Evolutionary conservation across 2,888 invertebrate species (phyloP).

Genomic region (Macrophya alboannulata): DNA sequence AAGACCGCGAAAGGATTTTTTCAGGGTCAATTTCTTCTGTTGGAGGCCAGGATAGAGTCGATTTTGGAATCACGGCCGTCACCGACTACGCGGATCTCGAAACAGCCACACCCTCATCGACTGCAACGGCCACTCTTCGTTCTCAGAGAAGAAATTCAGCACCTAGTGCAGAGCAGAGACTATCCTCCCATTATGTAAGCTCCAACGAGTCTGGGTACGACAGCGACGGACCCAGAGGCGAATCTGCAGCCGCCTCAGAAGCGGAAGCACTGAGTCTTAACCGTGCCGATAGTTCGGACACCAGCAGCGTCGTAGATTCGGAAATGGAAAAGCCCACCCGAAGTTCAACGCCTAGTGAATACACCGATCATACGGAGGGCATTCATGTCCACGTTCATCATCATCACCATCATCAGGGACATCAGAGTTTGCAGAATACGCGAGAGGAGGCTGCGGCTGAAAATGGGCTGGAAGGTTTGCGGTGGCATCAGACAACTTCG

Average conservation of each 20-base stretch:
- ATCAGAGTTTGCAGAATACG: constrained; percentile 57
- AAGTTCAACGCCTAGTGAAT: constrained; percentile 75
- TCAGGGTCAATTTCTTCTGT: constrained; percentile 50
- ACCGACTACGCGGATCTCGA: constrained; percentile 68
- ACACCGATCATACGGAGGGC: constrained; percentile 66
- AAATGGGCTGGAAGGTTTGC: constrained; percentile 70
- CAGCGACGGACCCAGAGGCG: constrained; percentile 85
- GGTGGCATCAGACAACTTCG: constrained; percentile 76
- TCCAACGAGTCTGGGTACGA: constrained; percentile 93
- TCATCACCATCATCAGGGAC: constrained; percentile 58
- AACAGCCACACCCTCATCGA: constrained; percentile 61
- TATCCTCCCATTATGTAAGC: constrained; percentile 86
- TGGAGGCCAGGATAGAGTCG: constrained; percentile 63
- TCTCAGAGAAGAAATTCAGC: constrained; percentile 74
- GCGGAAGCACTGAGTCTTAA: constrained; percentile 73
- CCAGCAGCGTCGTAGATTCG: constrained; percentile 78
- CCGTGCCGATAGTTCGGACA: constrained; percentile 75
- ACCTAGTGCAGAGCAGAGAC: constrained; percentile 77
- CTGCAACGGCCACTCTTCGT: constrained; percentile 69
- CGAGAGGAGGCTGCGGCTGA: constrained; percentile 61
- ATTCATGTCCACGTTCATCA: constrained; percentile 18
- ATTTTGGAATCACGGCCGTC: constrained; percentile 62
- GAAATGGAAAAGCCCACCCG: constrained; percentile 82
- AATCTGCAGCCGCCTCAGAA: constrained; percentile 72
- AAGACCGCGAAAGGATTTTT: constrained; percentile 59